phyloP scores from a whole-genome alignment of 2,888 invertebrate species.

The Pinctada fucata region DNA sequence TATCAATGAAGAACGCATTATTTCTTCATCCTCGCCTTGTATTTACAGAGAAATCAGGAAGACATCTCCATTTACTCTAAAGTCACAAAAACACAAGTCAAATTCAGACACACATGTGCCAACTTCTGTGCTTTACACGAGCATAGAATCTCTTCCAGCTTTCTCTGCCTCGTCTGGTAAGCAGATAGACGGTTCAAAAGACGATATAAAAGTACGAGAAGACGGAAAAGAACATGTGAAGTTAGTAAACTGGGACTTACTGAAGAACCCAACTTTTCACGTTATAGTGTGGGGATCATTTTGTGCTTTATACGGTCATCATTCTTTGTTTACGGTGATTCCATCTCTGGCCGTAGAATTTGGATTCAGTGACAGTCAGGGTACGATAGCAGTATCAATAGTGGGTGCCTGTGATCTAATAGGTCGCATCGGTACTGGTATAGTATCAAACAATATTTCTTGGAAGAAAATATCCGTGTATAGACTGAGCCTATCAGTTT shows the following conservation, averaged over 20 bases:
- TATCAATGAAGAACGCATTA: too few relatives aligned
- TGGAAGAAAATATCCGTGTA: constrained; percentile 3
- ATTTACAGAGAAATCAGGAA: too few relatives aligned
- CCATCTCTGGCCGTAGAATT: constrained; percentile 22
- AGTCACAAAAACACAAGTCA: too few relatives aligned
- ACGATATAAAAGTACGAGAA: too few relatives aligned
- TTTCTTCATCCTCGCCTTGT: too few relatives aligned
- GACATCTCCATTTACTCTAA: too few relatives aligned
- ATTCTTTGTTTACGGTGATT: constrained; percentile 8
- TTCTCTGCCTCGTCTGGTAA: too few relatives aligned
- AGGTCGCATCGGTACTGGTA: constrained; percentile 16
- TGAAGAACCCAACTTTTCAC: constrained; percentile 4
- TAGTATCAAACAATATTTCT: background rate
- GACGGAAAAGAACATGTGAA: background rate
- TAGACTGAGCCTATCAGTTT: constrained; percentile 1
- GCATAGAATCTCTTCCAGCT: too few relatives aligned
- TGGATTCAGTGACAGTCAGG: constrained; percentile 18
- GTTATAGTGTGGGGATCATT: constrained; percentile 9
- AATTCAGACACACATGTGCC: too few relatives aligned
- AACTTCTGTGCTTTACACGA: too few relatives aligned
- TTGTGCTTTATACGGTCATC: constrained; percentile 19
- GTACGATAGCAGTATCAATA: constrained; percentile 21
- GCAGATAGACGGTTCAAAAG: too few relatives aligned
- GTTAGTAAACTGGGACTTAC: constrained; percentile 5
- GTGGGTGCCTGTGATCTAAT: constrained; percentile 19